A percentile compares a stretch with the other conserved stretches of the same genome.
These are phyloP conservation scores for Nemoura dubitans DNA, from an alignment of 2,888 invertebrate species.

Conservation along the genomic window DNA sequence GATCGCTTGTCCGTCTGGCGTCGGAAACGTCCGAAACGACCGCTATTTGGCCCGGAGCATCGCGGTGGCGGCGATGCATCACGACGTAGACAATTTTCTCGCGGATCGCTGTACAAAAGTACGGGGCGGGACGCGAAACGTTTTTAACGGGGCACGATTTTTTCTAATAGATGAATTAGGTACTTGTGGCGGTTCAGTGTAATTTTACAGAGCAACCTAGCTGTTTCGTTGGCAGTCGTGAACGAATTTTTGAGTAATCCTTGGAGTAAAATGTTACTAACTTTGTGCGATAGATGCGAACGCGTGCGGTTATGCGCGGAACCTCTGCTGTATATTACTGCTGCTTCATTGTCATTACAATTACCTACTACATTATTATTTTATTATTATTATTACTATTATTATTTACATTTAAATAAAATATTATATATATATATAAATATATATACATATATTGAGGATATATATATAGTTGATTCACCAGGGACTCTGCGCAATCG, in stretches of 20 bases:
- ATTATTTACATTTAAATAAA: conserved; percentile 45
- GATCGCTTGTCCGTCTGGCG: not conserved
- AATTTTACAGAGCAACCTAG: conserved; percentile 46
- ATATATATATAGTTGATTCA: conserved; percentile 20
- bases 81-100: not conserved
- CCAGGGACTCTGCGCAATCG: not conserved
- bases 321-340: conserved; percentile 46
- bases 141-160: conserved; percentile 45
- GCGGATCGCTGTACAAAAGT: not conserved
- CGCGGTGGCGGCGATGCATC: not conserved
- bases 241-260: conserved; percentile 43
- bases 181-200: conserved; percentile 48
- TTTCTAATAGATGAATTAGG: conserved; percentile 47
- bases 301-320: not conserved
- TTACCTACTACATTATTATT: conserved; percentile 12
- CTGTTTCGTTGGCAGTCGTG: conserved; percentile 43
- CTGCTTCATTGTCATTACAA: conserved; percentile 45
- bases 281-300: conserved; percentile 35
- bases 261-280: conserved; percentile 42
- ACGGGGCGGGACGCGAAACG: not conserved
- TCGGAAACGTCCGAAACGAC: not conserved
- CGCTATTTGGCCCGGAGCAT: not conserved
- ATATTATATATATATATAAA: conserved; percentile 39
- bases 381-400: conserved; percentile 19
- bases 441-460: conserved; percentile 38